These are phyloP conservation scores for Hololepta plana DNA, from an alignment of 2,888 invertebrate species.

Conservation along the genomic window DNA sequence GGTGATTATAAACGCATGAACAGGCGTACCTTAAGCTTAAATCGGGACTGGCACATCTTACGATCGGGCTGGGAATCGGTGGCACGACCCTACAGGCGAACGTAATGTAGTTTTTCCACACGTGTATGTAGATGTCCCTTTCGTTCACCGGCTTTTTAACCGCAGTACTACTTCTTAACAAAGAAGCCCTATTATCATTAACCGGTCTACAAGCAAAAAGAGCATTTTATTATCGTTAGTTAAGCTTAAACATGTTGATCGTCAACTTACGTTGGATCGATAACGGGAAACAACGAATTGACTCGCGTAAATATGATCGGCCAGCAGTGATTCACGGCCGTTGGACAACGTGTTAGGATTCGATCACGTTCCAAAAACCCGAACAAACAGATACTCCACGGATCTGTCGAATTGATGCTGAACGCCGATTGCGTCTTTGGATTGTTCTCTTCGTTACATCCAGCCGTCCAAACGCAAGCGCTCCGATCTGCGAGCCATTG, in stretches of 20 bases:
- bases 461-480: slow-evolving; percentile 75
- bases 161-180: slow-evolving; percentile 72
- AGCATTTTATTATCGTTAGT: too few species aligned
- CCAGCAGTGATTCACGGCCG: slow-evolving; percentile 85
- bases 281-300: slow-evolving; percentile 76
- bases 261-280: slow-evolving; percentile 85
- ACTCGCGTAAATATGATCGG: slow-evolving; percentile 84
- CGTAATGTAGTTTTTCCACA: slow-evolving; percentile 96
- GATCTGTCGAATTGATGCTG: slow-evolving; percentile 51
- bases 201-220: slow-evolving; percentile 72
- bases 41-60: slow-evolving; percentile 86
- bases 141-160: slow-evolving; percentile 85
- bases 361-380: slow-evolving; percentile 74
- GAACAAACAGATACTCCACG: slow-evolving; percentile 82
- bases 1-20: slow-evolving; percentile 1
- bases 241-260: slow-evolving; percentile 5
- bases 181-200: slow-evolving; percentile 88
- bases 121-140: slow-evolving; percentile 83
- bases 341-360: slow-evolving; percentile 67
- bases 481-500: slow-evolving; percentile 86
- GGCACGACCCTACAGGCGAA: slow-evolving; percentile 95
- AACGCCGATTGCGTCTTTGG: slow-evolving; percentile 33
- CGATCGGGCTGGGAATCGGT: slow-evolving; percentile 68
- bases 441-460: slow-evolving; percentile 37
- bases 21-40: slow-evolving; percentile 61